phyloP scores from a whole-genome alignment of 1,140 invertebrate genomes.

The Pissodes strobi region DNA sequence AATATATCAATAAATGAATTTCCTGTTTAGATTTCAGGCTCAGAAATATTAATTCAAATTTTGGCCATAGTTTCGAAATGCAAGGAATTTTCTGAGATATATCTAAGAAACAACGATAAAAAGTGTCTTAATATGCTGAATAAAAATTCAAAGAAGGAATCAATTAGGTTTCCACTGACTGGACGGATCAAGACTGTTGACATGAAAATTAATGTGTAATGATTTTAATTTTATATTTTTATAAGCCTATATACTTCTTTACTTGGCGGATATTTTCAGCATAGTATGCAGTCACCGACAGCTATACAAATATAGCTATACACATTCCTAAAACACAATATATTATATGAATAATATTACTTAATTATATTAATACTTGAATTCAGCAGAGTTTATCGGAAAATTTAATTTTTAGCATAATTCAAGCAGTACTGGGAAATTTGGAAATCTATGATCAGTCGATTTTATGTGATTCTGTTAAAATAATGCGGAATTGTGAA shows the following conservation, averaged over 20 bases:
- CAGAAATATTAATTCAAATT: constrained; percentile 55
- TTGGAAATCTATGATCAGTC: constrained; percentile 69
- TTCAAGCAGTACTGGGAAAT: constrained; percentile 74
- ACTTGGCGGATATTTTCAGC: neutral
- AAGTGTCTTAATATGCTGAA: constrained; percentile 65
- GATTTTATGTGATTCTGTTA: constrained; percentile 70
- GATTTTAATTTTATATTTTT: neutral
- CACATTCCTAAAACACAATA: neutral
- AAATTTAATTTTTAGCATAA: constrained; percentile 61
- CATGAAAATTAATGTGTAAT: constrained; percentile 69
- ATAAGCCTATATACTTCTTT: neutral
- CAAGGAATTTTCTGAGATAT: constrained; percentile 64
- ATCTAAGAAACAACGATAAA: constrained; percentile 64
- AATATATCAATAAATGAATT: too few species aligned
- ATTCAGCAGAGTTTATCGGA: neutral
- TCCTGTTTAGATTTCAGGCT: constrained; percentile 56
- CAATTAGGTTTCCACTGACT: constrained; percentile 63
- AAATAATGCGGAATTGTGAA: constrained; percentile 69
- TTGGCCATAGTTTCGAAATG: constrained; percentile 58
- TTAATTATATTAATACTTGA: neutral
- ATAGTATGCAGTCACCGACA: neutral
- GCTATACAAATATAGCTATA: neutral
- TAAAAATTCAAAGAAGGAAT: constrained; percentile 57
- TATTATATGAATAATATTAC: neutral
- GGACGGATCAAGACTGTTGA: constrained; percentile 64